Evolutionary conservation across 2,888 invertebrate genomes (phyloP).

Genomic region (Dasypolia templi): DNA sequence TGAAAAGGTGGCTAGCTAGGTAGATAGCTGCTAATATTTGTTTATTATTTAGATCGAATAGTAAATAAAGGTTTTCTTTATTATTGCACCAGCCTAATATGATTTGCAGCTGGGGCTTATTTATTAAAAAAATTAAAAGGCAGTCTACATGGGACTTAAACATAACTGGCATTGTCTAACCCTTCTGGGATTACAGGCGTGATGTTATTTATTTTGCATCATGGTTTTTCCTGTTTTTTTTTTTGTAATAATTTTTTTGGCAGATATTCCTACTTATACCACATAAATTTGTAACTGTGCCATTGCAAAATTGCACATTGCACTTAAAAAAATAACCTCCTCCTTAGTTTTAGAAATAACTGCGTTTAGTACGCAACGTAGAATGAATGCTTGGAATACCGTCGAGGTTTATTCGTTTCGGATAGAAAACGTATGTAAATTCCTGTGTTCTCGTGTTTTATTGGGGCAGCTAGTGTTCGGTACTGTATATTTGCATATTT

Average conservation of each 20-base stretch:
- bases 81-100: not conserved
- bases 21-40: not conserved
- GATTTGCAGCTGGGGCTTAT: not conserved
- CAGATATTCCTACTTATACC: not conserved
- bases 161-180: too few species aligned
- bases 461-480: not conserved
- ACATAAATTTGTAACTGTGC: not conserved
- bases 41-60: not conserved
- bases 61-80: not conserved
- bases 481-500: constrained; percentile 49
- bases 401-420: constrained; percentile 45
- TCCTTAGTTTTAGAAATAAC: not conserved
- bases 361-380: not conserved
- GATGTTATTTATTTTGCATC: too few species aligned
- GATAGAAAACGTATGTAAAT: constrained; percentile 53
- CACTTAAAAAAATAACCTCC: constrained; percentile 5
- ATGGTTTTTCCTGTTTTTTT: not conserved
- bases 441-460: constrained; percentile 32
- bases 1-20: not conserved
- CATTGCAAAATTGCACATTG: too few species aligned
- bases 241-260: not conserved
- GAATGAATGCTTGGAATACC: constrained; percentile 19
- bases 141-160: too few species aligned
- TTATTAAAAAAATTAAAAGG: not conserved
- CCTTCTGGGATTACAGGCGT: too few species aligned